Conservation (phyloP, 2,888 invertebrate genomes). For the Auanema freiburgensis region DNA sequence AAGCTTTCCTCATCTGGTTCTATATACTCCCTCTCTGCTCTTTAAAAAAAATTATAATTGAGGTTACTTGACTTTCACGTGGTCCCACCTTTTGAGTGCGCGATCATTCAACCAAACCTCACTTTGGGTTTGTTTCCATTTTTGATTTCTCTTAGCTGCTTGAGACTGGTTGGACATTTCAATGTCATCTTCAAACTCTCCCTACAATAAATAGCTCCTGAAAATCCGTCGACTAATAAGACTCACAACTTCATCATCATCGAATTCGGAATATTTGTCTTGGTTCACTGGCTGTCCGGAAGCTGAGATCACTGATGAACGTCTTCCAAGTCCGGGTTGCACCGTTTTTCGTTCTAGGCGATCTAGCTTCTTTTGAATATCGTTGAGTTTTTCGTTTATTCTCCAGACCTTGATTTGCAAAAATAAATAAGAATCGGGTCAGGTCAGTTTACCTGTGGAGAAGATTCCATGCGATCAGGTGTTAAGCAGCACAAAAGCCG, state of each 20-base stretch:
- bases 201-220: constrained; percentile 19
- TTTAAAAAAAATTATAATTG: constrained; percentile 59
- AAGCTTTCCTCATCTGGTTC: constrained; percentile 80
- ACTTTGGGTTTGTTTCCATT: constrained; percentile 52
- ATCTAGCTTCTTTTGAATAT: constrained; percentile 56
- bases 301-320: constrained; percentile 40
- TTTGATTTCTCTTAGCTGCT: constrained; percentile 56
- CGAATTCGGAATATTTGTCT: constrained; percentile 54
- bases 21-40: constrained; percentile 86
- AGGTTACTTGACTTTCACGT: background rate
- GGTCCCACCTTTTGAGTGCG: constrained; percentile 24
- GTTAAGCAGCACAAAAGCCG: constrained; percentile 58
- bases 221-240: background rate
- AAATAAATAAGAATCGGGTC: background rate
- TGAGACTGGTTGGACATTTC: constrained; percentile 57
- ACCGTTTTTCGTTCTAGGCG: constrained; percentile 49
- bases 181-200: constrained; percentile 54
- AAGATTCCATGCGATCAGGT: constrained; percentile 46
- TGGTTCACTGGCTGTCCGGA: constrained; percentile 35
- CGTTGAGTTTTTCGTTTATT: constrained; percentile 54
- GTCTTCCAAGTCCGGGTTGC: constrained; percentile 37
- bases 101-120: constrained; percentile 56
- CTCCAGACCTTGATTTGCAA: constrained; percentile 7
- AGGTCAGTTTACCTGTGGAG: constrained; percentile 4
- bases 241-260: constrained; percentile 49